Conservation (phyloP, 1,140 invertebrate genomes). For the Papilio polytes region DNA sequence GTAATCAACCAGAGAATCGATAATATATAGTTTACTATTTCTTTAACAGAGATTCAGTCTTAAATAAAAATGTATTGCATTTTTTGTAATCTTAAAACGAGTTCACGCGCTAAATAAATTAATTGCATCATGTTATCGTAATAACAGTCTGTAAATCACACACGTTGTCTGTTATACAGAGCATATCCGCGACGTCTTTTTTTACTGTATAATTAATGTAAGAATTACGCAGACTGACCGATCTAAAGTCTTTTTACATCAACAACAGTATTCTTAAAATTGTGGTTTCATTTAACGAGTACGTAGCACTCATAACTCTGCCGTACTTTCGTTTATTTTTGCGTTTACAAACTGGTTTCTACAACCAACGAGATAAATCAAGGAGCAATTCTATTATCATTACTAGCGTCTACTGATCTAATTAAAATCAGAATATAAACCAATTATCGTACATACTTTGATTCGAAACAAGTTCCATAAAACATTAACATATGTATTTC, state of each 20-base stretch:
- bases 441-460: not conserved
- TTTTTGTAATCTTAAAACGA: conserved; percentile 14
- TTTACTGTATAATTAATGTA: conserved; percentile 10
- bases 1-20: not conserved
- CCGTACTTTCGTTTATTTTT: not conserved
- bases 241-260: not conserved
- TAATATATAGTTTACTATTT: not conserved
- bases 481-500: not conserved
- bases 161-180: not conserved
- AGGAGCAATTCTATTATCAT: not conserved
- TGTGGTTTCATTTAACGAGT: not conserved
- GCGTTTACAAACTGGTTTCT: not conserved
- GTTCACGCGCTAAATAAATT: conserved; percentile 20
- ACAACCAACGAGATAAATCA: conserved; percentile 4
- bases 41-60: not conserved
- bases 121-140: conserved; percentile 15
- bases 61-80: not conserved
- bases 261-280: not conserved
- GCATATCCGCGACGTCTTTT: conserved; percentile 18
- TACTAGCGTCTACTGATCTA: not conserved
- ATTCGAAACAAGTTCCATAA: not conserved
- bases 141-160: conserved; percentile 7
- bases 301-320: not conserved
- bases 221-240: not conserved
- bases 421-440: not conserved